Conservation (phyloP, 2,888 invertebrate genomes). For the Sipunculus nudus region DNA sequence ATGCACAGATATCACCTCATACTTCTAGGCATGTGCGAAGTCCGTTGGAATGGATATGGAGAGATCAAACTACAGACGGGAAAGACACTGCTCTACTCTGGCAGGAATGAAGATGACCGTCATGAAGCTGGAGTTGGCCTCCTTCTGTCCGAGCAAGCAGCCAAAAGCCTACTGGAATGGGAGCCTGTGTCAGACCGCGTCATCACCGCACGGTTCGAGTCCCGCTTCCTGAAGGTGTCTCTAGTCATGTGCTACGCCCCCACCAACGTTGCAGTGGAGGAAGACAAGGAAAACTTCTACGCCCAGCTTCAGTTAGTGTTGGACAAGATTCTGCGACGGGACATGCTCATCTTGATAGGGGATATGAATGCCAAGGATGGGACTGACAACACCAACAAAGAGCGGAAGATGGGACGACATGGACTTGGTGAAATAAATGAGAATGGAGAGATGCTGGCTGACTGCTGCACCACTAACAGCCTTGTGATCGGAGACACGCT, state of each 20-base stretch:
- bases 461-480: constrained; percentile 27
- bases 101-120: background rate
- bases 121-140: constrained; percentile 5
- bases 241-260: constrained; percentile 29
- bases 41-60: constrained; percentile 10
- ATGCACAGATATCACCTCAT: constrained; percentile 9
- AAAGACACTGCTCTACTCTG: too few relatives aligned
- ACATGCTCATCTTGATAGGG: constrained; percentile 33
- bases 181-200: background rate
- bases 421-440: constrained; percentile 26
- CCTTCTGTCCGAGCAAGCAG: background rate
- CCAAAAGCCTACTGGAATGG: constrained; percentile 4
- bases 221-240: constrained; percentile 4
- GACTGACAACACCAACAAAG: constrained; percentile 27
- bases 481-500: constrained; percentile 36
- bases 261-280: constrained; percentile 21
- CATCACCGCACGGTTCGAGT: background rate
- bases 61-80: background rate
- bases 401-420: constrained; percentile 31
- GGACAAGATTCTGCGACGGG: too few relatives aligned
- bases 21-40: constrained; percentile 12
- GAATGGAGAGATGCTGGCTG: constrained; percentile 27
- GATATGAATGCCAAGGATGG: constrained; percentile 40
- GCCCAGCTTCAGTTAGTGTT: too few relatives aligned
- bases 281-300: constrained; percentile 30